Evolutionary conservation across 2,113 vertebrate genomes (phyloP).

Genomic region (Amphilophus citrinellus): DNA sequence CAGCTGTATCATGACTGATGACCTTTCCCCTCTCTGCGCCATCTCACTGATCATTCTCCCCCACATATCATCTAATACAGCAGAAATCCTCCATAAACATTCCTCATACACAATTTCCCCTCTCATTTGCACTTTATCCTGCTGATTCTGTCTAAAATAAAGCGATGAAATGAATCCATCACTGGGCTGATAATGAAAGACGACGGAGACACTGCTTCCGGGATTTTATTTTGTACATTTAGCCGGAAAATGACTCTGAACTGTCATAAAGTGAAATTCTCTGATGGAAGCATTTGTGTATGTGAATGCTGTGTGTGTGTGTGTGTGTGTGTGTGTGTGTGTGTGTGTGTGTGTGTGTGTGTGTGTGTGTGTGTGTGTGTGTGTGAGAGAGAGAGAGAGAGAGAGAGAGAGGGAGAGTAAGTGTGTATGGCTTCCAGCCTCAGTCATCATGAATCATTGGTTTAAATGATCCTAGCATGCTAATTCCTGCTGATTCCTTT

Average conservation of each 20-base stretch:
- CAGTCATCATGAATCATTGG: conserved; percentile 76
- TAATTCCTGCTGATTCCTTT: conserved; percentile 77
- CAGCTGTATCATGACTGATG: conserved; percentile 27
- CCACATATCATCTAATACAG: conserved; percentile 16
- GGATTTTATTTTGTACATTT: conserved; percentile 73
- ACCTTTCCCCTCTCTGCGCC: conserved; percentile 17
- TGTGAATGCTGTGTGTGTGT: conserved; percentile 17
- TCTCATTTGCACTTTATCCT: conserved; percentile 56
- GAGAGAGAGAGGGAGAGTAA: neutral
- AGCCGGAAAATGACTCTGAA: conserved; percentile 71
- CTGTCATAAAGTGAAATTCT: conserved; percentile 68
- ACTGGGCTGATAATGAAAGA: conserved; percentile 63
- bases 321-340: conserved; percentile 15
- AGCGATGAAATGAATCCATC: conserved; percentile 61
- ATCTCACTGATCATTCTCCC: conserved; percentile 26
- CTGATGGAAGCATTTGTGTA: conserved; percentile 56
- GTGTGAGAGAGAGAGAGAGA: too few species aligned
- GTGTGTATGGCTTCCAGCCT: conserved; percentile 61
- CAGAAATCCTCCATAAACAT: conserved; percentile 30
- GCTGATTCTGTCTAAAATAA: conserved; percentile 58
- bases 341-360: neutral
- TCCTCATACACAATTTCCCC: conserved; percentile 36
- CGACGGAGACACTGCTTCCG: conserved; percentile 57
- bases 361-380: neutral
- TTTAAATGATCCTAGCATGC: conserved; percentile 77